A percentile compares a stretch with the other conserved stretches of the same genome.
Conservation (phyloP, 2,797 vertebrate genomes). For the Siniperca obscura region DNA sequence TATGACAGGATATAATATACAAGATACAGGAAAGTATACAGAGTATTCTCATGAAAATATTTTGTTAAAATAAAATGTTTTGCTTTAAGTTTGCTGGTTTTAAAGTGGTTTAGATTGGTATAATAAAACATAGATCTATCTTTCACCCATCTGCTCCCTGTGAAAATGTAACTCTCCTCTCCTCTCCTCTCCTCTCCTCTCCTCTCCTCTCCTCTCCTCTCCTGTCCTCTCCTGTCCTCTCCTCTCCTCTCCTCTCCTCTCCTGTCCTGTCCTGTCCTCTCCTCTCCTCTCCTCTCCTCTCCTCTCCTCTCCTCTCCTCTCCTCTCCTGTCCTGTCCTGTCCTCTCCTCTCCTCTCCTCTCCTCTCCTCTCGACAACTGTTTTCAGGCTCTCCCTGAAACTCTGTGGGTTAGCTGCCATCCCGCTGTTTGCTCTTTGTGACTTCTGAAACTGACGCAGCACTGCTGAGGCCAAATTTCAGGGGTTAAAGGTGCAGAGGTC, state of each 20-base stretch:
- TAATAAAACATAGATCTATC: not conserved
- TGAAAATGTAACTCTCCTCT: not conserved
- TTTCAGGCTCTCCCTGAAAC: slow-evolving; percentile 12
- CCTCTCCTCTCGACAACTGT: slow-evolving; percentile 15
- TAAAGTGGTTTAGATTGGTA: not conserved
- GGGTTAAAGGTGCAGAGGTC: slow-evolving; percentile 34
- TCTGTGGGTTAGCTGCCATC: slow-evolving; percentile 57
- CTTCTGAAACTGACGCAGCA: slow-evolving; percentile 41
- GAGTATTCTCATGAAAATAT: not conserved
- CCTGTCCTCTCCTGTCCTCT: too few species aligned
- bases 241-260: too few species aligned
- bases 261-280: too few species aligned
- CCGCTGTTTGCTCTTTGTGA: slow-evolving; percentile 49
- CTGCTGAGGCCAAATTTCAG: slow-evolving; percentile 45
- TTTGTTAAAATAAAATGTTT: not conserved
- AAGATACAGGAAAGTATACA: not conserved
- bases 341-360: too few species aligned
- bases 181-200: not conserved
- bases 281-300: too few species aligned
- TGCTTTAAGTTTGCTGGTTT: not conserved
- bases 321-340: too few species aligned
- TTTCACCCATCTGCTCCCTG: not conserved
- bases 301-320: too few species aligned
- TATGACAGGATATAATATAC: not conserved
- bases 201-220: too few species aligned